phyloP scores from a whole-genome alignment of 2,888 invertebrate genomes.

The Hydriomena furcata region DNA sequence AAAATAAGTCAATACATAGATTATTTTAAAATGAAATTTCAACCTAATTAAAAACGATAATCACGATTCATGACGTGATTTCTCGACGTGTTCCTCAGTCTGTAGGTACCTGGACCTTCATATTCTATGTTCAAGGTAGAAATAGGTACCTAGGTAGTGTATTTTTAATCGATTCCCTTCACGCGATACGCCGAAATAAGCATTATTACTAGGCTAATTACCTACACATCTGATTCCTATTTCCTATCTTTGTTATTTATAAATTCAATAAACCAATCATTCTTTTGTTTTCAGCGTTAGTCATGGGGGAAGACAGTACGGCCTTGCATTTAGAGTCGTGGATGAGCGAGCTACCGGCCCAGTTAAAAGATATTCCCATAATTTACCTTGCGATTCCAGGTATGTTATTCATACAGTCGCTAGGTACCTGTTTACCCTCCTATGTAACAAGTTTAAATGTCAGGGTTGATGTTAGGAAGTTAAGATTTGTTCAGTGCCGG shows the following conservation, averaged over 20 bases:
- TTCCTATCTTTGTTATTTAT: constrained; percentile 1
- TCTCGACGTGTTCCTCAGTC: constrained; percentile 1
- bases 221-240: constrained; percentile 4
- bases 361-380: constrained; percentile 84
- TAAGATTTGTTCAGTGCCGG: no score
- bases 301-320: constrained; percentile 59
- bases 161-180: constrained; percentile 18
- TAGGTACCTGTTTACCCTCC: no score
- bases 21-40: no score
- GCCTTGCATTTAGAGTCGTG: constrained; percentile 81
- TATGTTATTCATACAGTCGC: constrained; percentile 52
- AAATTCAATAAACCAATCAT: neutral
- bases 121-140: constrained; percentile 26
- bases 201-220: neutral
- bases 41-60: no score
- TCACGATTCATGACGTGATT: constrained; percentile 23
- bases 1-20: no score
- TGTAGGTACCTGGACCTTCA: constrained; percentile 8
- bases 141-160: no score
- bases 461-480: no score
- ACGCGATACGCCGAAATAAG: constrained; percentile 18
- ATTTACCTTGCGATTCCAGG: constrained; percentile 91
- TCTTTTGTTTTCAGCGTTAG: constrained; percentile 46
- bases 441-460: no score
- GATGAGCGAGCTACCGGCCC: constrained; percentile 87